Base-by-base conservation (phyloP, 2,888 invertebrate species). In the Pachymerium ferrugineum region DNA sequence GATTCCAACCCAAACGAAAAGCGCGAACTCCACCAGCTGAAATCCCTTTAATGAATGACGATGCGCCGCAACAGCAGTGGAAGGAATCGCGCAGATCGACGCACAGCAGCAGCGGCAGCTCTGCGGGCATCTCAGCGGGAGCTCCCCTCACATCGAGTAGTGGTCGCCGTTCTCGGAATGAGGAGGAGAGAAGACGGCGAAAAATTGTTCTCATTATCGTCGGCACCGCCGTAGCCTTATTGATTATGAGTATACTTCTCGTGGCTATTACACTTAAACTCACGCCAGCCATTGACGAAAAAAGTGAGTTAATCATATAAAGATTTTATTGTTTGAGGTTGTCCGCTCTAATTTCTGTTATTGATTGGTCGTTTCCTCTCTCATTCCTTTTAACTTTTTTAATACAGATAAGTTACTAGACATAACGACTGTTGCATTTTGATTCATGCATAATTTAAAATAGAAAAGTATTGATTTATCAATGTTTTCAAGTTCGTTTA, bases 281-380 rank as follows among this genome's bases (percentile, higher is more conserved):
- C n/a, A 76, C 77, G 6, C 78, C 78, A 16, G 76, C 77, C 35
- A 77, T 77, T 42, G 76, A 77, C 54, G 77, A 77, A 72, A 73
- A 77, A 35, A 76, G 77, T 77, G 72, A 77, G 77, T 75, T 33
- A 8, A 1, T 29, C 14, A 16, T 16, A 19, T 16, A 47, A 47
- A 19, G 22, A 22, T 47, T 22, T 47, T 8, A 0, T 5, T 22
- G 22, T 47, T 62, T 62, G 10, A 28, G 38, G 12, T 62, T 62
- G n/a, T n/a, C n/a, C 62, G 10, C 62, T 62, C 28, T 62, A 28
- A 28, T 62, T 47, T 62, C 12, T n/a, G n/a, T n/a, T 62, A 62
- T 62, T 22, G 62, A 62, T 62, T 62, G 25, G 28, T 4, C n/a
- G n/a, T n/a, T n/a, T n/a, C n/a, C n/a, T n/a, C n/a, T n/a, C n/a